Conservation (phyloP, 2,113 vertebrate species). For the Odobenus rosmarus region DNA sequence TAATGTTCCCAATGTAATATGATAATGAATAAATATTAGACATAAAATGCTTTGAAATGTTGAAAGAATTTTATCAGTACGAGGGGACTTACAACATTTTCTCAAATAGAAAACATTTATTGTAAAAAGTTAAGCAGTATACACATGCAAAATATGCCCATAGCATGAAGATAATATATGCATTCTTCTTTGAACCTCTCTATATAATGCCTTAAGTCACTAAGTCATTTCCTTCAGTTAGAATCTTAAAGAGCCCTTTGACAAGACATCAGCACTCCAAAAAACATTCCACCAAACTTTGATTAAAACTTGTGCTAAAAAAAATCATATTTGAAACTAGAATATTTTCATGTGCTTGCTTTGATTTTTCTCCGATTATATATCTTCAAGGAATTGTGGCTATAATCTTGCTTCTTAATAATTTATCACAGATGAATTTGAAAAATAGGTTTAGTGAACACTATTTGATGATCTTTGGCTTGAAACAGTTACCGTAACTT, state of each 20-base stretch:
- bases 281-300: neutral
- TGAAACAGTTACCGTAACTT: neutral
- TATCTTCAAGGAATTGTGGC: neutral
- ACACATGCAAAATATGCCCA: neutral
- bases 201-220: neutral
- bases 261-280: neutral
- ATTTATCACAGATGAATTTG: neutral
- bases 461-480: neutral
- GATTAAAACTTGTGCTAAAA: neutral
- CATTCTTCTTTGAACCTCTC: neutral
- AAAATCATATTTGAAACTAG: neutral
- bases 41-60: neutral
- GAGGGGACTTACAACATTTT: neutral
- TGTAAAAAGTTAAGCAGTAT: neutral
- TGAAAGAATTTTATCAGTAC: neutral
- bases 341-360: neutral
- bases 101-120: neutral
- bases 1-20: neutral
- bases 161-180: neutral
- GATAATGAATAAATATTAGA: constrained; percentile 19
- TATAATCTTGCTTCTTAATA: neutral
- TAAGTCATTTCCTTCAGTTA: neutral
- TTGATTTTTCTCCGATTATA: neutral
- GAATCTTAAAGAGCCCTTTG: neutral
- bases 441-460: neutral